Conservation (phyloP, 1,140 invertebrate species). For the Drosophila novamexicana region DNA sequence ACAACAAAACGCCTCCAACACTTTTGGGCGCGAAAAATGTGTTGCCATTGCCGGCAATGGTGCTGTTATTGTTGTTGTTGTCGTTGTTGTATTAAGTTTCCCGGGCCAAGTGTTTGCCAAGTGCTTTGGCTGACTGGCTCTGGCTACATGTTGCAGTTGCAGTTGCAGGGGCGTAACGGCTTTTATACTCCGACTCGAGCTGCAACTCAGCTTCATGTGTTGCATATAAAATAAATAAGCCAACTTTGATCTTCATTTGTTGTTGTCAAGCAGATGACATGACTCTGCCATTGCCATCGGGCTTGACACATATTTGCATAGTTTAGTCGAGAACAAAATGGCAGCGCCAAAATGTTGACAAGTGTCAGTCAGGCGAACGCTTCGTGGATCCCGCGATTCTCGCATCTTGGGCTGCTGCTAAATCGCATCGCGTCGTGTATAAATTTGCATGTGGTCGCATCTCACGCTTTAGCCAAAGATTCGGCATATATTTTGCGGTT, state of each 20-base stretch:
- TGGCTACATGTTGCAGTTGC: constrained; percentile 26
- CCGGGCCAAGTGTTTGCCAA: constrained; percentile 62
- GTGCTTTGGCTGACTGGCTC: constrained; percentile 38
- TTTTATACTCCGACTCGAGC: constrained; percentile 21
- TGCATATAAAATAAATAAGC: constrained; percentile 81
- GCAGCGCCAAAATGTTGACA: constrained; percentile 70
- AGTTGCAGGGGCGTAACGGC: constrained; percentile 42
- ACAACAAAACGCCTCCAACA: constrained; percentile 81
- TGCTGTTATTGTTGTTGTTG: constrained; percentile 35
- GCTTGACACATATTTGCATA: constrained; percentile 79
- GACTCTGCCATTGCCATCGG: constrained; percentile 62
- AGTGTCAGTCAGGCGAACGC: constrained; percentile 71
- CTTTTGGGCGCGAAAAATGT: constrained; percentile 81
- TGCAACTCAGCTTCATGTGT: constrained; percentile 43
- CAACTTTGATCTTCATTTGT: constrained; percentile 78
- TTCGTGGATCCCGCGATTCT: constrained; percentile 9
- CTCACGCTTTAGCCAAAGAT: constrained; percentile 63
- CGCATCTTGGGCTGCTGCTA: constrained; percentile 3
- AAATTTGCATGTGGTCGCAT: constrained; percentile 79
- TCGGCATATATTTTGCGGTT: constrained; percentile 49
- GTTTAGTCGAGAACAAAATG: constrained; percentile 71
- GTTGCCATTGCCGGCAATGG: constrained; percentile 65
- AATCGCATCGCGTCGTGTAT: constrained; percentile 46
- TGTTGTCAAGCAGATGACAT: constrained; percentile 77
- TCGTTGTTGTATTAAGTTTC: constrained; percentile 39